A percentile compares a stretch with the other conserved stretches of the same genome.
Conservation (phyloP, 2,888 invertebrate genomes). For the Drosophila longiperda region DNA sequence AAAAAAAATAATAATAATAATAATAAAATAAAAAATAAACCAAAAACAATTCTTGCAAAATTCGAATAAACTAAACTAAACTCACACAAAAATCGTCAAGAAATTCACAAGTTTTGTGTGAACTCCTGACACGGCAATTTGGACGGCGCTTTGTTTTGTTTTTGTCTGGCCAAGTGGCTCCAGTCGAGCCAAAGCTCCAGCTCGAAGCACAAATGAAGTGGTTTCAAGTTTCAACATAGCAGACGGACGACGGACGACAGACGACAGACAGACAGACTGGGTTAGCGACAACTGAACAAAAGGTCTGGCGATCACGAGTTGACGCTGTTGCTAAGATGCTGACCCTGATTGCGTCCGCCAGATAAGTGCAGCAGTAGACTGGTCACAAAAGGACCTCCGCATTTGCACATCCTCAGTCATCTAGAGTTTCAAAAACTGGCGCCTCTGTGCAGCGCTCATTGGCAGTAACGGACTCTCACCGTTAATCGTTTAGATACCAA, state of each 20-base stretch:
- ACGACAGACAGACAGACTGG: conserved; percentile 8
- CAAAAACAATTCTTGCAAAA: neutral
- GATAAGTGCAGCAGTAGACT: conserved; percentile 40
- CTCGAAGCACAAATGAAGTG: conserved; percentile 57
- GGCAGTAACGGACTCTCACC: conserved; percentile 7
- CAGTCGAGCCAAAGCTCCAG: conserved; percentile 15
- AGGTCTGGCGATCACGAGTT: conserved; percentile 49
- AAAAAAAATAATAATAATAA: neutral
- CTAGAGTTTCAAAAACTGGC: conserved; percentile 47
- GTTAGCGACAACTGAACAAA: conserved; percentile 28
- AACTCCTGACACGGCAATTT: conserved; percentile 66
- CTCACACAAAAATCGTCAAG: conserved; percentile 30
- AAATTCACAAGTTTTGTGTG: conserved; percentile 75
- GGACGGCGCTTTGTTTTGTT: conserved; percentile 29
- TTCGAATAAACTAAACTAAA: conserved; percentile 5
- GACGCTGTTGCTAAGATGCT: conserved; percentile 26
- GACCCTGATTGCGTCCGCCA: conserved; percentile 45
- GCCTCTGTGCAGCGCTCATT: conserved; percentile 24
- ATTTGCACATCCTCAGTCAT: conserved; percentile 23
- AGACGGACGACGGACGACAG: conserved; percentile 16
- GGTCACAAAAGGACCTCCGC: conserved; percentile 31
- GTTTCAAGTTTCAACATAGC: conserved; percentile 66
- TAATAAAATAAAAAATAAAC: neutral
- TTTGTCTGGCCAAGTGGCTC: conserved; percentile 35
- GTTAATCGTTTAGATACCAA: neutral